phyloP scores from a whole-genome alignment of 2,797 vertebrate species.

The Chiropotes sagulatus region DNA sequence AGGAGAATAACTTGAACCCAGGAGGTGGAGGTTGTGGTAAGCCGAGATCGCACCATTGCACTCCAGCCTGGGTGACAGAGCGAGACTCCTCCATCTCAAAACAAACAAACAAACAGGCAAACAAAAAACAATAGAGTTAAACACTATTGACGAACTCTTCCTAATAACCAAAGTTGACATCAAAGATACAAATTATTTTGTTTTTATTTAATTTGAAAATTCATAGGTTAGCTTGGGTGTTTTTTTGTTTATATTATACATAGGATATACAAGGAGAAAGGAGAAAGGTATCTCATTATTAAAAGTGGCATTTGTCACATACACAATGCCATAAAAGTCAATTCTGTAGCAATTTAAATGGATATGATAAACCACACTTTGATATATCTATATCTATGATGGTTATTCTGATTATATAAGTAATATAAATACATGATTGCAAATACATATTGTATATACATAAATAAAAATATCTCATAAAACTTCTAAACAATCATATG shows the following conservation, averaged over 20 bases:
- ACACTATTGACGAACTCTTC: not conserved
- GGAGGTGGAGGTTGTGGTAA: not conserved
- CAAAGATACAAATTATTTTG: not conserved
- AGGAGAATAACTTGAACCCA: not conserved
- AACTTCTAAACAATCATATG: not conserved
- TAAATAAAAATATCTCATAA: slow-evolving; percentile 11
- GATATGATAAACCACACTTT: not conserved
- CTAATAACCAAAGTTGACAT: not conserved
- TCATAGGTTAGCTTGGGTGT: not conserved
- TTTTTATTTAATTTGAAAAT: slow-evolving; percentile 42
- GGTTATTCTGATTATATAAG: not conserved
- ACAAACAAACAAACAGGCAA: not conserved
- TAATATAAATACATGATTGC: not conserved
- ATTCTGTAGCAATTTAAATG: not conserved
- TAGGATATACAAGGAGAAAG: not conserved
- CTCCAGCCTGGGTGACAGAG: not conserved
- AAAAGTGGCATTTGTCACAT: not conserved
- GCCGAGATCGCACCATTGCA: not conserved
- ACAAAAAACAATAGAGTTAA: not conserved
- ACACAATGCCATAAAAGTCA: not conserved
- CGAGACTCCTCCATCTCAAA: not conserved
- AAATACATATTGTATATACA: not conserved
- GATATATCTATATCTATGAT: not conserved
- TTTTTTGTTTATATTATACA: not conserved
- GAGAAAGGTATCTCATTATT: not conserved